Conservation (phyloP, 2,888 invertebrate genomes). For the Aphodius granarius region DNA sequence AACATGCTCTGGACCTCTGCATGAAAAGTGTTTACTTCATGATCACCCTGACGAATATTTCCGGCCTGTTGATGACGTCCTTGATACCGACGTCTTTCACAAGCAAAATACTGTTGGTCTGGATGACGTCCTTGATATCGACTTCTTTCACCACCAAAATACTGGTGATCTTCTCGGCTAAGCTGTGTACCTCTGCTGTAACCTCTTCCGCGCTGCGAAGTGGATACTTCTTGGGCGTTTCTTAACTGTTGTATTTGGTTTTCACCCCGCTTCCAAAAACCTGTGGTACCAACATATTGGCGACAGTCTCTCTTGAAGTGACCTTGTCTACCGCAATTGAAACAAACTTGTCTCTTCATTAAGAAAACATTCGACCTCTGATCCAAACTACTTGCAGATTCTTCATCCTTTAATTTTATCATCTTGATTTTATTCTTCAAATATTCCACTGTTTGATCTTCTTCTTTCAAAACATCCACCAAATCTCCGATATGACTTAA, state of each 20-base stretch:
- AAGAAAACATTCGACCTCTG: slow-evolving; percentile 4
- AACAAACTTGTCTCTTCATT: slow-evolving; percentile 22
- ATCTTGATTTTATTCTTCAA: slow-evolving; percentile 38
- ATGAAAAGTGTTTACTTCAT: background rate
- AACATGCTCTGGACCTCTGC: background rate
- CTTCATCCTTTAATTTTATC: slow-evolving; percentile 26
- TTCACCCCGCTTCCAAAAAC: slow-evolving; percentile 12
- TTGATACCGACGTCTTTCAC: too few species aligned
- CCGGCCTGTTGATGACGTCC: background rate
- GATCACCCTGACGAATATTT: too few species aligned
- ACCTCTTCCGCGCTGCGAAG: slow-evolving; percentile 16
- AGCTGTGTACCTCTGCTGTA: slow-evolving; percentile 20
- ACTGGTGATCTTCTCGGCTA: background rate
- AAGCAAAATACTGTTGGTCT: too few species aligned
- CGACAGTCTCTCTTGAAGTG: slow-evolving; percentile 31
- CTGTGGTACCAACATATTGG: slow-evolving; percentile 6
- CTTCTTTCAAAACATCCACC: slow-evolving; percentile 33
- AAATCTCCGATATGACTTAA: slow-evolving; percentile 37
- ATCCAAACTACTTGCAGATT: slow-evolving; percentile 10
- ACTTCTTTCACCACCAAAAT: too few species aligned
- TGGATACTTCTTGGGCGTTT: slow-evolving; percentile 16
- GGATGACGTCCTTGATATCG: slow-evolving; percentile 1
- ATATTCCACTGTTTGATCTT: slow-evolving; percentile 37
- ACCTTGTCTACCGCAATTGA: slow-evolving; percentile 30
- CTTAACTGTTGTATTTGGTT: background rate